Evolutionary conservation across 2,888 invertebrate species (phyloP), one percentile per base, ranked within the genome.

Genomic region (Eretmocerus hayati): DNA sequence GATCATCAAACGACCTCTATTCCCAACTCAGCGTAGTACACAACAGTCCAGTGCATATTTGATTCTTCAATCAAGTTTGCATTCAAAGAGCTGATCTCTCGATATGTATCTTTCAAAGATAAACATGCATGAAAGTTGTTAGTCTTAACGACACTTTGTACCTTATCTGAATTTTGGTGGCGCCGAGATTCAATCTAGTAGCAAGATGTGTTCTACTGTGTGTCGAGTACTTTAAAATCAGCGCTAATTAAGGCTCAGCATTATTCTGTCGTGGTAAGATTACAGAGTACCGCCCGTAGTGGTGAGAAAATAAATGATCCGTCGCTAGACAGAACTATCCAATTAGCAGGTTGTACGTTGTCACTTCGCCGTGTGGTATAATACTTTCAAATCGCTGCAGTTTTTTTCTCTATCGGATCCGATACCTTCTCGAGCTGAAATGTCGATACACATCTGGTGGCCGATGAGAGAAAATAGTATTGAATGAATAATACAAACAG

Each of bases 301-400:
- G 26, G 49, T 44, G 44, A 49, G 49, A 49, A 53, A 53, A 53
- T 50, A 50, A 53, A 53, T 53, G 46, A 53, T 50, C 45, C 45
- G 41, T 37, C 19, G 43, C 31, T 42, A 40, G 52, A 50, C 48
- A 50, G 48, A 53, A 45, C 42, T 45, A 53, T 53, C 53, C 47
- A 53, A 53, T 50, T 53, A 53, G 53, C 40, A 45, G 45, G 47
- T 48, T 53, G 45, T 50, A 53, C 45, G 35, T 53, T 53, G 45
- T 48, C 42, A 53, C 48, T 53, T 50, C 26, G 45, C 23, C 35
- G 35, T 18, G 20, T 22, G 26, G 30, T 18, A 36, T 43, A 42
- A 46, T 49, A 46, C 44, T 47, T 53, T 49, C 44, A 46, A 46
- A 48, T 42, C 33, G 44, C 15, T 4, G 13, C 19, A 5, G 15